A percentile compares a stretch with the other conserved stretches of the same genome.
phyloP scores from a whole-genome alignment of 2,888 invertebrate species.

The Drosophila heteroneura region DNA sequence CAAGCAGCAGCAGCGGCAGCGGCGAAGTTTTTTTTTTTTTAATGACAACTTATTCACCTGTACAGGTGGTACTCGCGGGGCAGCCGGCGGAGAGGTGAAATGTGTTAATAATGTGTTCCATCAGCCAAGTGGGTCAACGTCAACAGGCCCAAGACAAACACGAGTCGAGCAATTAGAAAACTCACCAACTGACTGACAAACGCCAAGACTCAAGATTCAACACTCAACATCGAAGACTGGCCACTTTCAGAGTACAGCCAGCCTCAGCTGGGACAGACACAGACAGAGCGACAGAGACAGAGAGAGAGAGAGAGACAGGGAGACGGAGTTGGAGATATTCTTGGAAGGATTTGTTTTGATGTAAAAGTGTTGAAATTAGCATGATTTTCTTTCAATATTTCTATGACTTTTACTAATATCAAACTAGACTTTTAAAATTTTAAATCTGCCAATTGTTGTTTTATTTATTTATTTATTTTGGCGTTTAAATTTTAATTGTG shows the following conservation, averaged over 20 bases:
- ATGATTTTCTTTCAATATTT: neutral
- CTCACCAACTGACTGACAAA: slow-evolving; percentile 17
- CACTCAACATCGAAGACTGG: slow-evolving; percentile 2
- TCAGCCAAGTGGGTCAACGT: slow-evolving; percentile 76
- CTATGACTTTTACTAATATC: neutral
- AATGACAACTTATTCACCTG: slow-evolving; percentile 63
- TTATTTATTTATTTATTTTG: neutral
- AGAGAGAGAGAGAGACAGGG: neutral
- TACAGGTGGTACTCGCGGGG: slow-evolving; percentile 20
- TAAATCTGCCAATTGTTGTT: neutral
- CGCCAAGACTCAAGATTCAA: slow-evolving; percentile 15
- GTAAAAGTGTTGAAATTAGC: neutral
- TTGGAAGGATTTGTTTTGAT: neutral
- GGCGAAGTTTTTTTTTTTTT: slow-evolving; percentile 28
- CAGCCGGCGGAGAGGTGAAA: slow-evolving; percentile 57
- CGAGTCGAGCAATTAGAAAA: slow-evolving; percentile 50
- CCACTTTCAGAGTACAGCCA: slow-evolving; percentile 19
- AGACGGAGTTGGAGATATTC: neutral
- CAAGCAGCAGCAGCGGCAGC: slow-evolving; percentile 15
- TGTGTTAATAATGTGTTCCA: slow-evolving; percentile 77
- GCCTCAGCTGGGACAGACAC: neutral
- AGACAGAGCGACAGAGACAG: neutral
- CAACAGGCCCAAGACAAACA: slow-evolving; percentile 66
- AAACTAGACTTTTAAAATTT: neutral
- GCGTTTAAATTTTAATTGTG: neutral